These are phyloP conservation scores for Lampris incognitus DNA, from an alignment of 2,113 vertebrate species.

Conservation along the genomic window DNA sequence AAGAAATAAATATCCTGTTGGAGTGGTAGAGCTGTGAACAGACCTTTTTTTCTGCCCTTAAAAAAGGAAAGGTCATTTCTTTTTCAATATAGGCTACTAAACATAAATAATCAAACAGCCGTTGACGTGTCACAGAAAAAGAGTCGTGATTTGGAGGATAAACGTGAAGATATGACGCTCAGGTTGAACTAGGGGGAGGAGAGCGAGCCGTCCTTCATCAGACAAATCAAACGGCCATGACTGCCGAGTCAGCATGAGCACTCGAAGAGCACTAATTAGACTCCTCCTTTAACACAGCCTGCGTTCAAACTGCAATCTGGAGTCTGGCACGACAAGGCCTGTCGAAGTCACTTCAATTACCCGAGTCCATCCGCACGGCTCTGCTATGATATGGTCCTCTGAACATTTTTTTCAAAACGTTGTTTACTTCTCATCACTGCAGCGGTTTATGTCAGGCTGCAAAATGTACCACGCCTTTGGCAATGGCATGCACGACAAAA, in stretches of 20 bases:
- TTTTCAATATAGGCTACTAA: slow-evolving; percentile 6
- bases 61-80: slow-evolving; percentile 33
- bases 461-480: slow-evolving; percentile 23
- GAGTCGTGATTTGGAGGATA: slow-evolving; percentile 3
- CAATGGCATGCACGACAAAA: slow-evolving; percentile 41
- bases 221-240: slow-evolving; percentile 42
- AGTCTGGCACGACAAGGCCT: slow-evolving; percentile 51
- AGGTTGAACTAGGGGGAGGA: slow-evolving; percentile 21
- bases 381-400: slow-evolving; percentile 32
- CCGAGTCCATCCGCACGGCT: slow-evolving; percentile 41
- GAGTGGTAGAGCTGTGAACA: slow-evolving; percentile 39
- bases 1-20: slow-evolving; percentile 67
- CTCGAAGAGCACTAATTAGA: slow-evolving; percentile 63
- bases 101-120: slow-evolving; percentile 22
- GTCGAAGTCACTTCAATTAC: slow-evolving; percentile 51
- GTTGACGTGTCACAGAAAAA: slow-evolving; percentile 9
- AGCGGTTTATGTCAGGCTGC: slow-evolving; percentile 25
- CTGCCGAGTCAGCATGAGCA: slow-evolving; percentile 40
- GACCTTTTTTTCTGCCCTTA: slow-evolving; percentile 20
- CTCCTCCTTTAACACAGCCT: slow-evolving; percentile 56
- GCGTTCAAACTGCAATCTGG: slow-evolving; percentile 71
- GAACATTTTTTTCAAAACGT: background rate
- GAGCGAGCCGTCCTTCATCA: slow-evolving; percentile 25
- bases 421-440: slow-evolving; percentile 44
- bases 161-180: slow-evolving; percentile 21